These are phyloP conservation scores for Branchinecta lynchi DNA, from an alignment of 1,140 invertebrate species.

Conservation along the genomic window DNA sequence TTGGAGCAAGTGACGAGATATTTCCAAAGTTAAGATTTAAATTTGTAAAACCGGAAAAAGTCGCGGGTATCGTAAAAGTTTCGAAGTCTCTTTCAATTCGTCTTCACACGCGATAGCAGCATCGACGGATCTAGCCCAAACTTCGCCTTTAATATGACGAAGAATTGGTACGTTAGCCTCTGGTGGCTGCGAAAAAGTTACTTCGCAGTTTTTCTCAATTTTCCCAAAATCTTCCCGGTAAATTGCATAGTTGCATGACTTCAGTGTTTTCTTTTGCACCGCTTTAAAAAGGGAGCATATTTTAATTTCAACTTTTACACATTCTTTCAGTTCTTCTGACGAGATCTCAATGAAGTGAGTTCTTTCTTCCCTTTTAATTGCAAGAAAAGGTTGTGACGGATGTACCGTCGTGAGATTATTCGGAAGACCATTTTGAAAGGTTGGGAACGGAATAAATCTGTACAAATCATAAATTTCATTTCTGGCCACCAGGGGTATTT, in stretches of 20 bases:
- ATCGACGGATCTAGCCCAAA: too few species aligned
- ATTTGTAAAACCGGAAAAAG: not conserved
- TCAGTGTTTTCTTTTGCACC: not conserved
- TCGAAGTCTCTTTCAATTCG: not conserved
- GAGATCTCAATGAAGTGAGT: not conserved
- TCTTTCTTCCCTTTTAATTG: not conserved
- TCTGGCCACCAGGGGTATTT: not conserved
- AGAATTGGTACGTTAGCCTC: not conserved
- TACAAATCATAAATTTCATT: not conserved
- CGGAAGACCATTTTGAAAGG: not conserved
- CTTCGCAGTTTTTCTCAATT: not conserved
- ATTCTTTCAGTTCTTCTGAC: not conserved
- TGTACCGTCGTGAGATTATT: not conserved
- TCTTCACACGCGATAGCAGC: too few species aligned
- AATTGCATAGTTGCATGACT: not conserved
- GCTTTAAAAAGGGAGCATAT: not conserved
- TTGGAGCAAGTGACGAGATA: not conserved
- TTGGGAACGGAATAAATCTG: not conserved
- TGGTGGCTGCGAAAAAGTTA: constrained; percentile 1
- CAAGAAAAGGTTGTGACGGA: not conserved
- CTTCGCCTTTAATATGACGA: too few species aligned
- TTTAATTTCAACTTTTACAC: not conserved
- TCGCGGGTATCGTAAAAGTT: not conserved
- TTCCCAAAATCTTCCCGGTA: not conserved
- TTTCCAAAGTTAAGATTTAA: not conserved